These are phyloP conservation scores for Torymus aiolomorphi DNA, from an alignment of 2,888 invertebrate genomes.

Conservation along the genomic window DNA sequence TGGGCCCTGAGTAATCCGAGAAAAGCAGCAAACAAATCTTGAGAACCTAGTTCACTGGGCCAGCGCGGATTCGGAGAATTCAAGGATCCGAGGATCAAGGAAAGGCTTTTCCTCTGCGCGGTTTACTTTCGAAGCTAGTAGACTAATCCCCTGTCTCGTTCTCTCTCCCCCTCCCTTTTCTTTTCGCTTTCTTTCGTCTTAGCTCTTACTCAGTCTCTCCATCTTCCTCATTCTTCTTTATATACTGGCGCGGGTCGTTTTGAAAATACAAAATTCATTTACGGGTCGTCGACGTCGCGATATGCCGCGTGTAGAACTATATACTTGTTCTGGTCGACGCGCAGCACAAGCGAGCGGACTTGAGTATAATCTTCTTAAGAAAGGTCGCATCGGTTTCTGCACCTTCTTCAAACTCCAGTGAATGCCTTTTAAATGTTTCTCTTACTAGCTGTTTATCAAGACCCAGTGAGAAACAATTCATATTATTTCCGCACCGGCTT, in stretches of 20 bases:
- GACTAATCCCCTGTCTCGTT: constrained; percentile 32
- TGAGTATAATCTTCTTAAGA: constrained; percentile 65
- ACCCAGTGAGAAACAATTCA: not conserved
- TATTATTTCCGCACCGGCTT: not conserved
- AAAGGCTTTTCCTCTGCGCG: constrained; percentile 47
- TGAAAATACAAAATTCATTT: constrained; percentile 58
- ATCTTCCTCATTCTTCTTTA: constrained; percentile 30
- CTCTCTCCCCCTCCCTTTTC: not conserved
- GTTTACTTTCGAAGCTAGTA: constrained; percentile 40
- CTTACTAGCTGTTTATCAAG: constrained; percentile 14
- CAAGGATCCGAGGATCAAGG: constrained; percentile 25
- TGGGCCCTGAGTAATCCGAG: constrained; percentile 47
- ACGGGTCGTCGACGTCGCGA: constrained; percentile 58
- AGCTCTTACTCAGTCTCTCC: not conserved
- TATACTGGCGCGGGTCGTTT: constrained; percentile 12
- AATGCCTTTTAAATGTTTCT: constrained; percentile 19
- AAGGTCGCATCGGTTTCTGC: constrained; percentile 52
- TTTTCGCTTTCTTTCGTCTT: no score
- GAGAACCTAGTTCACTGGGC: constrained; percentile 51
- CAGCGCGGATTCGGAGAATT: constrained; percentile 37
- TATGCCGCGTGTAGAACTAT: not conserved
- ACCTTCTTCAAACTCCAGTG: constrained; percentile 4
- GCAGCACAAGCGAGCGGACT: not conserved
- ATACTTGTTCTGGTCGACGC: not conserved
- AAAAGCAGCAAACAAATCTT: constrained; percentile 56